Conservation (phyloP, 2,888 invertebrate species). For the Orthosia gothica region DNA sequence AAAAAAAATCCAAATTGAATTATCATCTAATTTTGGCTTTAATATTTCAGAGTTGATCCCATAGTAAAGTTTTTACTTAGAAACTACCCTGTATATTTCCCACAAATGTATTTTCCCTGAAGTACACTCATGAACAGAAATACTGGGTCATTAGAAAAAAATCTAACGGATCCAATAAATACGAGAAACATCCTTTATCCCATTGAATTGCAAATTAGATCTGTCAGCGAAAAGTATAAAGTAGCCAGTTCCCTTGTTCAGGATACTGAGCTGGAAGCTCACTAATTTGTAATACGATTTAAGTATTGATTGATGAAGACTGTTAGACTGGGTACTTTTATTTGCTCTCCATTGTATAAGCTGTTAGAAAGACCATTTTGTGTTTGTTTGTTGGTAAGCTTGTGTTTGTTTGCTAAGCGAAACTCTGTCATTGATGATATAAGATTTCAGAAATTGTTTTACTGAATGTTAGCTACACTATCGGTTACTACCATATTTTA, state of each 20-base stretch:
- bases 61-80: too few species aligned
- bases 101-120: neutral
- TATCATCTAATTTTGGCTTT: too few species aligned
- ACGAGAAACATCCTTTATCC: constrained; percentile 56
- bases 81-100: neutral
- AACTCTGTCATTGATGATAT: too few species aligned
- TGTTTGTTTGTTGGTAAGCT: too few species aligned
- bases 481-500: too few species aligned
- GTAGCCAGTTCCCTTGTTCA: constrained; percentile 72
- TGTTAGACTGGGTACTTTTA: constrained; percentile 6
- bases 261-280: constrained; percentile 67
- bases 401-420: neutral
- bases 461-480: too few species aligned
- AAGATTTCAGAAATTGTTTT: too few species aligned
- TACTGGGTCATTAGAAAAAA: constrained; percentile 48
- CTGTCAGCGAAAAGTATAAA: constrained; percentile 79
- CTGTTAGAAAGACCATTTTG: neutral
- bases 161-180: constrained; percentile 61
- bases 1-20: too few species aligned
- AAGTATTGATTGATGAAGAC: constrained; percentile 63
- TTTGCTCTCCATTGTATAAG: neutral
- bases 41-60: too few species aligned
- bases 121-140: constrained; percentile 9
- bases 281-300: constrained; percentile 71
- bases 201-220: constrained; percentile 81